These are phyloP conservation scores for Rhagologus leucostigma DNA, from an alignment of 2,113 vertebrate species.

Conservation along the genomic window DNA sequence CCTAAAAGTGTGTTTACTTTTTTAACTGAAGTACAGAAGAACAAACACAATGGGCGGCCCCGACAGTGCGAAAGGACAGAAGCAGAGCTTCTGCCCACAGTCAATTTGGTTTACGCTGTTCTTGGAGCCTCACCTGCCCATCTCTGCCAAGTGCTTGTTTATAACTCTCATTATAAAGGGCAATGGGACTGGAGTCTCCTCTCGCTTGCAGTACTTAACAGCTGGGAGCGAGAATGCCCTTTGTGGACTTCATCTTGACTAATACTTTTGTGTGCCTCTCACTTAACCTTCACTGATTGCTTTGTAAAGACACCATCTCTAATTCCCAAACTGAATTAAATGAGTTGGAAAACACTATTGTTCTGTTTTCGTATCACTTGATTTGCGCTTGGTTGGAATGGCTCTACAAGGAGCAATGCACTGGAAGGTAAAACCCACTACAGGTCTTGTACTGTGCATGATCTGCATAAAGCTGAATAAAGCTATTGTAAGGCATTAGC, in stretches of 20 bases:
- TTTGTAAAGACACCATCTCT: background rate
- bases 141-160: background rate
- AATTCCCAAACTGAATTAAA: background rate
- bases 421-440: background rate
- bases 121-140: background rate
- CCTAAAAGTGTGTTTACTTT: background rate
- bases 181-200: background rate
- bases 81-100: background rate
- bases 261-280: background rate
- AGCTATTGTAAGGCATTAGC: background rate
- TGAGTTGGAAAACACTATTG: background rate
- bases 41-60: background rate
- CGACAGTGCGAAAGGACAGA: background rate
- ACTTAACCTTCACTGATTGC: background rate
- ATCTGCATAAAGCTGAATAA: conserved; percentile 24
- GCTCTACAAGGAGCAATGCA: background rate
- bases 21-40: background rate
- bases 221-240: background rate
- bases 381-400: background rate
- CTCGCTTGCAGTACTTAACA: background rate
- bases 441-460: background rate
- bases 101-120: background rate
- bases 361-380: background rate
- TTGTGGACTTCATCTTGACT: background rate
- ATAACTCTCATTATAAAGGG: background rate